These are phyloP conservation scores for Drosophila ambigua DNA, from an alignment of 1,140 invertebrate genomes.

Conservation along the genomic window DNA sequence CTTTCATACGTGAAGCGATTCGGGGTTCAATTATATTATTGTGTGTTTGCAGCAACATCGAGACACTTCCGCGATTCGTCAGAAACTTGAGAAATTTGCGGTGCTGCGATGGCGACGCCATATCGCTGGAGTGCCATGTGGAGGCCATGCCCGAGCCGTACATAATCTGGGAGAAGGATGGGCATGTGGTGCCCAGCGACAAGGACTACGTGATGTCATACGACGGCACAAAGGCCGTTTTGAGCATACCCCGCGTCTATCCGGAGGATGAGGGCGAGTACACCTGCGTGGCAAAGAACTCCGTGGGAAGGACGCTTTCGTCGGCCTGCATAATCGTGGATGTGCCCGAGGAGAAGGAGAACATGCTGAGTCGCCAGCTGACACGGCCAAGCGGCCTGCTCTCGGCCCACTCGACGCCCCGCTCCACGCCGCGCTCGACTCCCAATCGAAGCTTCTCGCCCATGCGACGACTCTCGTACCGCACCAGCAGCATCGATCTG, in stretches of 20 bases:
- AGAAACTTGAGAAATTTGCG: conserved; percentile 89
- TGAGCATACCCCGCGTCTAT: conserved; percentile 90
- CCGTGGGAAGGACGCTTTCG: conserved; percentile 90
- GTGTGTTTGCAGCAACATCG: conserved; percentile 86
- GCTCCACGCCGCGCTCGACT: conserved; percentile 89
- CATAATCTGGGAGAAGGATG: conserved; percentile 92
- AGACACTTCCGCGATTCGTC: conserved; percentile 89
- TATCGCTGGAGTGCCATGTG: conserved; percentile 90
- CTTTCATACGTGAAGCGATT: too few relatives aligned
- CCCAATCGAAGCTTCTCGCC: conserved; percentile 89
- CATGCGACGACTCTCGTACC: conserved; percentile 62
- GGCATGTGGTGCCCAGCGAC: conserved; percentile 87
- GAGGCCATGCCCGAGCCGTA: conserved; percentile 87
- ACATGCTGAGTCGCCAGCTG: conserved; percentile 88
- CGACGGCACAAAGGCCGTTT: conserved; percentile 88
- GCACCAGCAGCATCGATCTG: conserved; percentile 75
- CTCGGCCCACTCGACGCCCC: conserved; percentile 89
- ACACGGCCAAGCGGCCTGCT: conserved; percentile 87
- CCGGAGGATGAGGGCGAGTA: conserved; percentile 96
- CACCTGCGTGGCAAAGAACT: conserved; percentile 92
- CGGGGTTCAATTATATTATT: background rate
- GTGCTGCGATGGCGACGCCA: conserved; percentile 91
- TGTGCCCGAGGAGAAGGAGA: conserved; percentile 92
- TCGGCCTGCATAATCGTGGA: conserved; percentile 92
- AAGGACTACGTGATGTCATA: conserved; percentile 87